A percentile compares a stretch with the other conserved stretches of the same genome.
Evolutionary conservation across 2,113 vertebrate genomes (phyloP).

Genomic region (Scomber japonicus): DNA sequence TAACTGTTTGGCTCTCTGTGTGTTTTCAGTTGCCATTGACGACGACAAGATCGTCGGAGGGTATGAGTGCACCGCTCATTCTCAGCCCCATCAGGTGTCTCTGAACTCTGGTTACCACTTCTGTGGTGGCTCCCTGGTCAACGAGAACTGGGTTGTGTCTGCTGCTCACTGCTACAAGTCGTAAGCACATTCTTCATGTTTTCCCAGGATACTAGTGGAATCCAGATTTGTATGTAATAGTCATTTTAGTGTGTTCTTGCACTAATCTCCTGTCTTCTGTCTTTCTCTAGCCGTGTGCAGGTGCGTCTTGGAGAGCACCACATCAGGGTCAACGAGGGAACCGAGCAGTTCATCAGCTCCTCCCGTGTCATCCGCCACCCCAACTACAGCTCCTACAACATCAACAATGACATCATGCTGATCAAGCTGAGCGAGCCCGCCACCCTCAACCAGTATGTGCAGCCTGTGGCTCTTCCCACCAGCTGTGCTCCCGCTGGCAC

Average conservation of each 20-base stretch:
- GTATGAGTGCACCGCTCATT: slow-evolving; percentile 72
- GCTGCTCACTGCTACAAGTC: slow-evolving; percentile 80
- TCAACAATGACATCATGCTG: slow-evolving; percentile 89
- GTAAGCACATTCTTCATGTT: slow-evolving; percentile 34
- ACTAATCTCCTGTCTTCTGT: background rate
- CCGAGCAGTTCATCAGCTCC: slow-evolving; percentile 74
- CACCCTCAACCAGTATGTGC: slow-evolving; percentile 71
- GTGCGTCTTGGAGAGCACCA: slow-evolving; percentile 83
- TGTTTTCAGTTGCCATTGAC: slow-evolving; percentile 58
- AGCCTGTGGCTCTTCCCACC: slow-evolving; percentile 77
- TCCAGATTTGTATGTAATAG: no score
- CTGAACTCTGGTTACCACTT: slow-evolving; percentile 80
- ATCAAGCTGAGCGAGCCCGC: slow-evolving; percentile 80
- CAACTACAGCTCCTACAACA: slow-evolving; percentile 62
- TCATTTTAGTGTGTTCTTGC: no score
- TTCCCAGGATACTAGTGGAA: background rate
- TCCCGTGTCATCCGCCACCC: slow-evolving; percentile 77
- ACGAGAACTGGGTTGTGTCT: slow-evolving; percentile 74
- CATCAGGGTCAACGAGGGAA: slow-evolving; percentile 61
- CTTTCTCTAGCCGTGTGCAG: slow-evolving; percentile 57
- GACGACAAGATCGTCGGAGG: slow-evolving; percentile 83
- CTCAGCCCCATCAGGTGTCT: slow-evolving; percentile 78
- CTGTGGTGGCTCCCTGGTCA: slow-evolving; percentile 80
- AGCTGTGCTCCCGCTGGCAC: slow-evolving; percentile 82
- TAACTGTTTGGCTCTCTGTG: background rate